Evolutionary conservation across 2,888 invertebrate species (phyloP).

Genomic region (Baccha elongata): DNA sequence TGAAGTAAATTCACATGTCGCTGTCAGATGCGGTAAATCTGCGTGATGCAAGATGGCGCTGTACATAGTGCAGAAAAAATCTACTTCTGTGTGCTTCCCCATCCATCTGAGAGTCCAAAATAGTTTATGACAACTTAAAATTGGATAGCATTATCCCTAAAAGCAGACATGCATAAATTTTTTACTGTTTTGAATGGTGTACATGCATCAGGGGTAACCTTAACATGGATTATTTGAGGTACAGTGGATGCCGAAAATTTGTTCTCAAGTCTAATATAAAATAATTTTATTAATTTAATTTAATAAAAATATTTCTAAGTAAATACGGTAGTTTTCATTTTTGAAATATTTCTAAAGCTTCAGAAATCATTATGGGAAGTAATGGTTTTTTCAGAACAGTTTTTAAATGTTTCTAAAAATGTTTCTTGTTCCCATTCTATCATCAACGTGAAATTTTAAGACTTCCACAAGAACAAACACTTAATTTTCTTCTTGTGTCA

Average conservation of each 20-base stretch:
- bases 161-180: conserved; percentile 38
- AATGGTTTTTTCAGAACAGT: no score
- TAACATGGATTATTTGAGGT: conserved; percentile 4
- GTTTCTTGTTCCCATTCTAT: no score
- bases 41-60: conserved; percentile 12
- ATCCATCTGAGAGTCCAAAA: conserved; percentile 7
- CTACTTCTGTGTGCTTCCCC: neutral
- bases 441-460: no score
- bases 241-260: neutral
- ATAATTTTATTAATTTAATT: no score
- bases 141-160: conserved; percentile 59
- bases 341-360: no score
- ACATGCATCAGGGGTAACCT: no score
- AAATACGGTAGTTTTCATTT: no score
- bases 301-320: no score
- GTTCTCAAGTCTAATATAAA: neutral
- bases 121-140: conserved; percentile 25
- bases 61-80: neutral
- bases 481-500: no score
- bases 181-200: conserved; percentile 22
- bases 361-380: no score
- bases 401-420: no score
- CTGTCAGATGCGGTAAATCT: conserved; percentile 33
- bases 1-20: conserved; percentile 61
- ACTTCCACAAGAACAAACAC: no score